A percentile compares a stretch with the other conserved stretches of the same genome.
These are phyloP conservation scores for Theodoxus fluviatilis DNA, from an alignment of 2,888 invertebrate genomes.

Conservation along the genomic window DNA sequence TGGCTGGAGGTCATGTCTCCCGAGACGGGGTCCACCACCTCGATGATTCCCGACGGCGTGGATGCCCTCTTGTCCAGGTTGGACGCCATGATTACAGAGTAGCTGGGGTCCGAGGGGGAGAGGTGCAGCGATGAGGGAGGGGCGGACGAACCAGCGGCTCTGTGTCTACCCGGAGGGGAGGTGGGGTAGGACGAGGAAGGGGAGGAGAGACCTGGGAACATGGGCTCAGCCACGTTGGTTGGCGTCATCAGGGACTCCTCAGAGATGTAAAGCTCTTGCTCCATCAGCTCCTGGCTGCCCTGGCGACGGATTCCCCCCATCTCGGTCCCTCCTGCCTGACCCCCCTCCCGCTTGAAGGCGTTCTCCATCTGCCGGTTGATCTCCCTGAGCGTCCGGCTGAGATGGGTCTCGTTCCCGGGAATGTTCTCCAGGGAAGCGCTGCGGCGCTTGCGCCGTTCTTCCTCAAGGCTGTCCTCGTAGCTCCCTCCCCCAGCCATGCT, in stretches of 20 bases:
- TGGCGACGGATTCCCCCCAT: too few relatives aligned
- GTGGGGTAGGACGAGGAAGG: slow-evolving; percentile 13
- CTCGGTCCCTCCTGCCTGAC: slow-evolving; percentile 31
- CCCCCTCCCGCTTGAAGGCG: slow-evolving; percentile 48
- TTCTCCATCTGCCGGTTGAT: slow-evolving; percentile 56
- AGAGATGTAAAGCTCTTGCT: slow-evolving; percentile 30
- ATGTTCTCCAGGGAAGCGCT: slow-evolving; percentile 53
- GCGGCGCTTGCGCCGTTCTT: slow-evolving; percentile 38
- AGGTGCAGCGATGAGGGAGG: background rate
- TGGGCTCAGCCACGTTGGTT: background rate
- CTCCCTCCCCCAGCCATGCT: slow-evolving; percentile 36
- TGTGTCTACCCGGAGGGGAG: slow-evolving; percentile 11
- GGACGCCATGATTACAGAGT: too few relatives aligned
- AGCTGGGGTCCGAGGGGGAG: background rate
- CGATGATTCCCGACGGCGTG: too few relatives aligned
- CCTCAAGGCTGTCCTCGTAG: slow-evolving; percentile 20
- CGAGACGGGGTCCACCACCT: too few relatives aligned
- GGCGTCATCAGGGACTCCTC: slow-evolving; percentile 27
- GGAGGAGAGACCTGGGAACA: background rate
- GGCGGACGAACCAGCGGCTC: background rate
- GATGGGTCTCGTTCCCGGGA: slow-evolving; percentile 43
- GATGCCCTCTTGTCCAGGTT: too few relatives aligned
- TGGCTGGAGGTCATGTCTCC: too few relatives aligned
- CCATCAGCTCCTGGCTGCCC: too few relatives aligned
- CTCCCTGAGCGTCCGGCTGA: slow-evolving; percentile 49